Evolutionary conservation across 2,888 invertebrate species (phyloP).

Genomic region (Cerastoderma edule): DNA sequence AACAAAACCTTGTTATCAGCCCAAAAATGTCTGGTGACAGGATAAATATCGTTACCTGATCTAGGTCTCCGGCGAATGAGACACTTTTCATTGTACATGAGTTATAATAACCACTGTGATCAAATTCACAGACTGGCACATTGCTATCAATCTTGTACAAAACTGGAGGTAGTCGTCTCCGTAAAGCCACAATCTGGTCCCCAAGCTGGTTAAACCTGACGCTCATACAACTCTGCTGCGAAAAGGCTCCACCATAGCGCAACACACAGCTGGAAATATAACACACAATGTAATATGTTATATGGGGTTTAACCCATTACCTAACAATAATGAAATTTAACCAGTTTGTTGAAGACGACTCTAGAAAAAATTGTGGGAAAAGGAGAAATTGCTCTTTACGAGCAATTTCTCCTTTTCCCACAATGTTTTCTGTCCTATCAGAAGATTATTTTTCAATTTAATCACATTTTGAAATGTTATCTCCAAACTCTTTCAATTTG

Average conservation of each 20-base stretch:
- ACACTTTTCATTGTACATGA: conserved; percentile 99
- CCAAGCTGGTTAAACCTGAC: conserved; percentile 94
- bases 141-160: conserved; percentile 89
- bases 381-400: too few species aligned
- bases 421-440: too few species aligned
- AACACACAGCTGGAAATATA: conserved; percentile 84
- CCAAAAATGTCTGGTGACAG: neutral
- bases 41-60: conserved; percentile 85
- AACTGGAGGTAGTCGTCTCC: conserved; percentile 94
- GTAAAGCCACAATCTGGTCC: conserved; percentile 90
- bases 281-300: too few species aligned
- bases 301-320: too few species aligned
- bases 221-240: conserved; percentile 89
- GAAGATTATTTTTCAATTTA: too few species aligned
- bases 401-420: too few species aligned
- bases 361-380: too few species aligned
- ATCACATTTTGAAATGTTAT: too few species aligned
- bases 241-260: conserved; percentile 76
- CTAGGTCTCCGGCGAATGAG: conserved; percentile 94
- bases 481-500: too few species aligned
- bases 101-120: conserved; percentile 96
- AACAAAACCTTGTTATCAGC: neutral
- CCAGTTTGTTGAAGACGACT: too few species aligned
- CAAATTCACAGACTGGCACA: conserved; percentile 92
- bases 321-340: too few species aligned